Base-by-base conservation (phyloP, 2,797 vertebrate genomes). In the Rhadinocentrus ornatus region DNA sequence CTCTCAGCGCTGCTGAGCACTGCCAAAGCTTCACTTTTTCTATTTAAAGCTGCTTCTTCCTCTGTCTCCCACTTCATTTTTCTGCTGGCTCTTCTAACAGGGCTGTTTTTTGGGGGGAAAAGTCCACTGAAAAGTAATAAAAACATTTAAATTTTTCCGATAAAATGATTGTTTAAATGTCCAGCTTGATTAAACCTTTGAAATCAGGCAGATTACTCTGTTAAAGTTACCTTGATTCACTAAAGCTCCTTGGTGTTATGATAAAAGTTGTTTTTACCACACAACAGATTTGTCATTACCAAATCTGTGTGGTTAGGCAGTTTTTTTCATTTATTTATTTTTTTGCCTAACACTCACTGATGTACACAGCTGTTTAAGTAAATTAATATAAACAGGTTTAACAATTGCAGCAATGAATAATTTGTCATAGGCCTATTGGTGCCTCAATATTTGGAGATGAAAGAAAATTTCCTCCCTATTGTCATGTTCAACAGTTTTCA, bases 1-100 rank as follows among this genome's bases (percentile, higher is more conserved):
- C 84, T 88, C 86, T 86, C 85, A 84, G 85, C 88, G 71, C 85
- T 35, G 78, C 66, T 46, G 73, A 81, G 81, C 84, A 32, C 48
- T 29, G 59, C 84, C 18, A 61, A 76, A 55, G 72, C 82, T 84
- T 75, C 72, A 68, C 66, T 81, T 77, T 85, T 35, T 50, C 86
- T 87, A 81, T 91, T 89, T 89, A 89, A 89, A 88, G 83, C 66
- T 72, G 9, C 63, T 69, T 72, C 61, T 66, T 65, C 60, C 55
- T 32, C 75, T 2, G 29, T 54, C 62, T 74, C 68, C 71, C 69
- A 26, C 75, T 66, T 72, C 37, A 31, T 32, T 86, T 66, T 78
- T 46, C 61, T 61, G 11, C 32, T 35, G 26, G 4, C 62, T 39
- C 31, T 27, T 64, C 54, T 48, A 7, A 27, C 59, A 56, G 66